A percentile compares a stretch with the other conserved stretches of the same genome.
Evolutionary conservation across 1,140 invertebrate genomes (phyloP).

Genomic region (Zaprionus lachaisei): DNA sequence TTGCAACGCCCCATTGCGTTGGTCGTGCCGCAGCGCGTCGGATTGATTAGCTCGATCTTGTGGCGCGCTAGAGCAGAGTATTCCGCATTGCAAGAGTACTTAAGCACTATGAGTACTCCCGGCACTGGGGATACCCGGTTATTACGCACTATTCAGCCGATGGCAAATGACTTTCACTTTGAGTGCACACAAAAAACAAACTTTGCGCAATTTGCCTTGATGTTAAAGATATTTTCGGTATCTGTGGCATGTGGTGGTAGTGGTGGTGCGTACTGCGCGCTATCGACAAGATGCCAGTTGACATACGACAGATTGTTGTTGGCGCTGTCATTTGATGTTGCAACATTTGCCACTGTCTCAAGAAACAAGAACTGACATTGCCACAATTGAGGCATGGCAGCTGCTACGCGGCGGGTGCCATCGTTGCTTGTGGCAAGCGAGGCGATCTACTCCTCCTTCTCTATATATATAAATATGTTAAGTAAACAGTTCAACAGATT

Average conservation of each 20-base stretch:
- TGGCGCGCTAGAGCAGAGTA: slow-evolving; percentile 60
- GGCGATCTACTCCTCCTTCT: neutral
- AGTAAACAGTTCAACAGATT: slow-evolving; percentile 31
- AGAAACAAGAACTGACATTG: slow-evolving; percentile 4
- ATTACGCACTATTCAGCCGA: slow-evolving; percentile 71
- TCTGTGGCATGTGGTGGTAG: slow-evolving; percentile 31
- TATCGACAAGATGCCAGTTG: slow-evolving; percentile 48
- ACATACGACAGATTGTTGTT: slow-evolving; percentile 68
- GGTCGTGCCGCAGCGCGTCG: slow-evolving; percentile 40
- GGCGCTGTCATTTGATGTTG: slow-evolving; percentile 36
- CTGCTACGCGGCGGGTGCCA: slow-evolving; percentile 13
- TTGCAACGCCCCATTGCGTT: slow-evolving; percentile 21
- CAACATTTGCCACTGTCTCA: slow-evolving; percentile 29
- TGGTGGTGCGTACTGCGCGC: neutral
- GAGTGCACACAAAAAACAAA: slow-evolving; percentile 18
- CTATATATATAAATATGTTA: slow-evolving; percentile 8
- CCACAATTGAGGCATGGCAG: slow-evolving; percentile 23
- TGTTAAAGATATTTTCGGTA: slow-evolving; percentile 49
- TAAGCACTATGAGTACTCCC: slow-evolving; percentile 4
- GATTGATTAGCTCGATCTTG: slow-evolving; percentile 74
- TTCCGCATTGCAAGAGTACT: slow-evolving; percentile 62
- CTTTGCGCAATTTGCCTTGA: slow-evolving; percentile 62
- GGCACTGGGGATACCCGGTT: slow-evolving; percentile 46
- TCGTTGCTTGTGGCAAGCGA: slow-evolving; percentile 40
- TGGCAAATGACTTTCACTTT: slow-evolving; percentile 62